Evolutionary conservation across 2,888 invertebrate genomes (phyloP).

Genomic region (Pachycephus smyrnensis): DNA sequence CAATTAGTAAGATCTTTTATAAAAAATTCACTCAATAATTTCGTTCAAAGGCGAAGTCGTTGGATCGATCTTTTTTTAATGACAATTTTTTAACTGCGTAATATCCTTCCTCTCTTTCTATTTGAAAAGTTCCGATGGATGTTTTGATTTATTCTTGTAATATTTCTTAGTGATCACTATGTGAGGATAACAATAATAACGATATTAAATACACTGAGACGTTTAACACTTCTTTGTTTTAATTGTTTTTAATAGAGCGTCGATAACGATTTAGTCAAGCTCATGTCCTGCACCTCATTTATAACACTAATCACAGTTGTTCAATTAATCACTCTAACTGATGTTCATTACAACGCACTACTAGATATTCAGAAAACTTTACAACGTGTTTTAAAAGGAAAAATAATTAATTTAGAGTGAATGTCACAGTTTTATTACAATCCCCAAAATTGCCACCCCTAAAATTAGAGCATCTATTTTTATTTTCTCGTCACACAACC

Average conservation of each 20-base stretch:
- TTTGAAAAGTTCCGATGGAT: too few relatives aligned
- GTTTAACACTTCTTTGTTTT: background rate
- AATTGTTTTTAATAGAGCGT: background rate
- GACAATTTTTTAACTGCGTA: background rate
- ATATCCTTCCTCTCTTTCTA: too few relatives aligned
- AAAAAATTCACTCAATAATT: background rate
- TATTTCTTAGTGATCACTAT: background rate
- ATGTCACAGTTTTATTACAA: background rate
- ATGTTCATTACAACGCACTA: background rate
- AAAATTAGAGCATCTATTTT: background rate
- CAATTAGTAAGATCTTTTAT: background rate
- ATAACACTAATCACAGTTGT: background rate
- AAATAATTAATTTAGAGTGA: background rate
- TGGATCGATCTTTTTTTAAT: too few relatives aligned
- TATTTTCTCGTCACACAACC: background rate
- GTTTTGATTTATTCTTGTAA: background rate
- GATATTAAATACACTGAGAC: background rate
- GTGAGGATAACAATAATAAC: background rate
- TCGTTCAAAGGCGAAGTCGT: background rate
- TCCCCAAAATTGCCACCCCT: background rate
- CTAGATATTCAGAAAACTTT: background rate
- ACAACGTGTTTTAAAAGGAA: background rate
- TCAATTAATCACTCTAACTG: background rate
- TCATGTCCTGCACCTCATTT: background rate
- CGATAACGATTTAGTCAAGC: background rate